Evolutionary conservation across 2,888 invertebrate genomes (phyloP).

Genomic region (Ormyrus pomaceus): DNA sequence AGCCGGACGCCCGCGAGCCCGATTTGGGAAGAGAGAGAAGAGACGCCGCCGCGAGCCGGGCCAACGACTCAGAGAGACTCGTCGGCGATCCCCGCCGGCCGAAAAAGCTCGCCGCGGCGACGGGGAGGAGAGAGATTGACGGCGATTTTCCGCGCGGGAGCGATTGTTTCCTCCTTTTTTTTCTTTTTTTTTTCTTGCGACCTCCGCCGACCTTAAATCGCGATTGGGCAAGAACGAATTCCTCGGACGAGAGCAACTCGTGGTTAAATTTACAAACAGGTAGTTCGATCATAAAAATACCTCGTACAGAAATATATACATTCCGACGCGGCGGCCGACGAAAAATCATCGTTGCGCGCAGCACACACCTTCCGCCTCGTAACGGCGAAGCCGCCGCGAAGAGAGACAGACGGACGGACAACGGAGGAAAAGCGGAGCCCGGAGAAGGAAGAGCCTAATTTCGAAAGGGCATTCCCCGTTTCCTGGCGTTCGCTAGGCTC

Average conservation of each 20-base stretch:
- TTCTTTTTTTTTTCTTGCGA: too few species aligned
- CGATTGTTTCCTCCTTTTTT: neutral
- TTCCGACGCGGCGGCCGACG: too few species aligned
- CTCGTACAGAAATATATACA: too few species aligned
- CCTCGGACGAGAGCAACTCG: conserved; percentile 3
- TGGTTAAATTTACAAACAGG: too few species aligned
- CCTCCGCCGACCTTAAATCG: too few species aligned
- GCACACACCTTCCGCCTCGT: too few species aligned
- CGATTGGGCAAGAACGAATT: neutral
- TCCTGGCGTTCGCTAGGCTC: neutral
- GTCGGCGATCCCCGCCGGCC: too few species aligned
- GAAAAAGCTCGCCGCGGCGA: too few species aligned
- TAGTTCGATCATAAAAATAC: too few species aligned
- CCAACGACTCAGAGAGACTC: conserved; percentile 10
- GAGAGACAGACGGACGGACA: neutral
- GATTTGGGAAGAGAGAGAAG: conserved; percentile 45
- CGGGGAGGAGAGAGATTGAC: neutral
- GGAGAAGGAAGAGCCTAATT: conserved; percentile 25
- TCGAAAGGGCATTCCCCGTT: conserved; percentile 23
- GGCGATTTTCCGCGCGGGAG: neutral
- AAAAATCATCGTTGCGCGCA: neutral
- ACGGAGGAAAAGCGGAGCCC: neutral
- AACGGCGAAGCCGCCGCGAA: neutral
- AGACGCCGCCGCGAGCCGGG: conserved; percentile 12
- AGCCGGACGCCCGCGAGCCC: conserved; percentile 46